Conservation (phyloP, 2,113 vertebrate genomes). For the Oceanodroma tethys region DNA sequence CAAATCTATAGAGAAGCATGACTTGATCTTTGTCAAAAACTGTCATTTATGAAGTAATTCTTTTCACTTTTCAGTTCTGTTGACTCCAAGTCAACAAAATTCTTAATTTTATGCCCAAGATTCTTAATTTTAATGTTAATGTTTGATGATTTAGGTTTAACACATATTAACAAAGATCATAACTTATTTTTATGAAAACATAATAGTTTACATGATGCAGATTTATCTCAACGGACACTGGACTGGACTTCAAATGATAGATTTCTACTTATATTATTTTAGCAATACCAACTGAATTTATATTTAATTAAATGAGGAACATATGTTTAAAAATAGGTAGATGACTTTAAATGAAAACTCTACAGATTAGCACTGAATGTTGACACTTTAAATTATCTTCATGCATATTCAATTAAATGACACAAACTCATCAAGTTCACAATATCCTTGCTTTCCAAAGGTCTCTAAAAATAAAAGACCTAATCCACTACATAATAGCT, state of each 20-base stretch:
- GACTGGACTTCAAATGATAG: background rate
- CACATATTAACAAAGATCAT: background rate
- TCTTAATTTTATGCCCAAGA: background rate
- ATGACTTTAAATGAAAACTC: background rate
- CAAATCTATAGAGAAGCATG: background rate
- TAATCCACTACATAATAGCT: background rate
- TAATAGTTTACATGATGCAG: background rate
- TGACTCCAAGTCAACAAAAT: background rate
- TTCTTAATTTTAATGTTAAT: background rate
- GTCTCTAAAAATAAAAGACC: background rate
- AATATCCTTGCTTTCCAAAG: background rate
- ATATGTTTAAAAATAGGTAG: background rate
- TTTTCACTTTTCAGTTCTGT: background rate
- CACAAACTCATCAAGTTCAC: background rate
- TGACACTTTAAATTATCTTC: background rate
- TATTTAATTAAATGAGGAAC: background rate
- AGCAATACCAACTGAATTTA: background rate
- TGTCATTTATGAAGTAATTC: background rate
- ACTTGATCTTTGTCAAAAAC: background rate
- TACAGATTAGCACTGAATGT: background rate
- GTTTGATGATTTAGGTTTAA: background rate
- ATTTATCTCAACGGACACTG: background rate
- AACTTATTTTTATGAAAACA: background rate
- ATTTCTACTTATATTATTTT: background rate
- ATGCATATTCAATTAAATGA: background rate